Evolutionary conservation across 1,140 invertebrate genomes (phyloP).

Genomic region (Drosophila leontia): DNA sequence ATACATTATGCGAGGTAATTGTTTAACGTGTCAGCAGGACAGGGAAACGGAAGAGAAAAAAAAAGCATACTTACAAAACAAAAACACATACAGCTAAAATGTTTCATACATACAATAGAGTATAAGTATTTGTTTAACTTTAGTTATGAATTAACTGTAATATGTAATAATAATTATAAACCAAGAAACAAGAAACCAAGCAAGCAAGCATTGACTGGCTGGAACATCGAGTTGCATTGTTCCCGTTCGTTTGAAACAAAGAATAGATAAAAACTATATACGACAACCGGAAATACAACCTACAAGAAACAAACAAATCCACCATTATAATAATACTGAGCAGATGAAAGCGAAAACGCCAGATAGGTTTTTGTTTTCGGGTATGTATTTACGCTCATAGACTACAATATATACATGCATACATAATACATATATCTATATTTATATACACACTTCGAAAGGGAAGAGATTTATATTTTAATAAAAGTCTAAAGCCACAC

Average conservation of each 20-base stretch:
- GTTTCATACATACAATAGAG: constrained; percentile 76
- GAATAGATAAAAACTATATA: constrained; percentile 28
- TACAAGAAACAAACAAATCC: constrained; percentile 68
- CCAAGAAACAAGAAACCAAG: constrained; percentile 22
- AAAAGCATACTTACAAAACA: constrained; percentile 15
- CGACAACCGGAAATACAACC: constrained; percentile 31
- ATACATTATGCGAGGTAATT: constrained; percentile 76
- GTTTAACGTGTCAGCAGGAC: constrained; percentile 69
- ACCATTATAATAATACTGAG: constrained; percentile 55
- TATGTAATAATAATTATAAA: constrained; percentile 75
- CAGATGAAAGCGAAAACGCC: constrained; percentile 32
- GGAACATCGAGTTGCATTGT: constrained; percentile 36
- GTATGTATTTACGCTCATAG: constrained; percentile 74
- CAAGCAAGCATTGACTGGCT: constrained; percentile 52
- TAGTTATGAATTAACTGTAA: constrained; percentile 78
- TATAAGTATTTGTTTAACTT: constrained; percentile 82
- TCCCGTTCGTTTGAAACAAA: constrained; percentile 31
- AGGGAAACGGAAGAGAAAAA: constrained; percentile 36
- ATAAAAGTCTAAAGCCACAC: constrained; percentile 62
- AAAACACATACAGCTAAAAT: constrained; percentile 39
- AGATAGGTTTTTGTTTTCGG: constrained; percentile 64
- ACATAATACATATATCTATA: constrained; percentile 48
- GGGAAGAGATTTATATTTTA: constrained; percentile 75
- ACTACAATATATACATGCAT: constrained; percentile 47
- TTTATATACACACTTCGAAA: constrained; percentile 47